Evolutionary conservation across 2,797 vertebrate species (phyloP).

Genomic region (Rhinella marina): DNA sequence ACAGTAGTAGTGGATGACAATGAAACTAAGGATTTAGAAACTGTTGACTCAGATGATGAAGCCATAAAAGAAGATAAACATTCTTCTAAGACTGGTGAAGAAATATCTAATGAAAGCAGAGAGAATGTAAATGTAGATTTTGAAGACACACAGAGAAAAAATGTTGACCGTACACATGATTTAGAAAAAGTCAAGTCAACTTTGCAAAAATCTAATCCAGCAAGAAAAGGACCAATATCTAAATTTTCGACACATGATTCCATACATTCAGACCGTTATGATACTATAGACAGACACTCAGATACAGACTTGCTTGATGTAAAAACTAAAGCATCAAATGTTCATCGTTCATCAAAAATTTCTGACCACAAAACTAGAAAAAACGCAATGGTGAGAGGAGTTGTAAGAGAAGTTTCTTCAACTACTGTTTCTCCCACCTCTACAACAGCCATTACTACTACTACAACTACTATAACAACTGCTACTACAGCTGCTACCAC

Average conservation of each 20-base stretch:
- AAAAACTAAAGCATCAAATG: not conserved
- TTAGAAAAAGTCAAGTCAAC: slow-evolving; percentile 20
- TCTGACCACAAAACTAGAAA: not conserved
- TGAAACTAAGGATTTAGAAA: slow-evolving; percentile 67
- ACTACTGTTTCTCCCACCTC: slow-evolving; percentile 54
- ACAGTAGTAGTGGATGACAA: slow-evolving; percentile 62
- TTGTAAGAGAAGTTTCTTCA: slow-evolving; percentile 63
- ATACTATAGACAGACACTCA: slow-evolving; percentile 65
- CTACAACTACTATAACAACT: not conserved
- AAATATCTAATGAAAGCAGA: slow-evolving; percentile 44
- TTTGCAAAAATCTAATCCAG: not conserved
- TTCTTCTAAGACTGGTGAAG: slow-evolving; percentile 59
- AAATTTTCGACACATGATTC: too few species aligned
- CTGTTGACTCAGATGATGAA: slow-evolving; percentile 44
- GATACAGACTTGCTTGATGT: not conserved
- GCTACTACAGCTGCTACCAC: slow-evolving; percentile 50
- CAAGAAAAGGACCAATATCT: not conserved
- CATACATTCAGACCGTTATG: slow-evolving; percentile 52
- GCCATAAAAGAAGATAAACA: slow-evolving; percentile 56
- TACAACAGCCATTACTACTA: not conserved
- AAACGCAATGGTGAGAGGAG: slow-evolving; percentile 65
- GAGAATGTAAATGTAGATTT: slow-evolving; percentile 54
- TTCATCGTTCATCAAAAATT: not conserved
- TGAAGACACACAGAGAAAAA: slow-evolving; percentile 6
- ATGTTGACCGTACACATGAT: slow-evolving; percentile 1